Evolutionary conservation across 2,888 invertebrate species (phyloP), one percentile per base, ranked within the genome.

Genomic region (Melitaea athalia): DNA sequence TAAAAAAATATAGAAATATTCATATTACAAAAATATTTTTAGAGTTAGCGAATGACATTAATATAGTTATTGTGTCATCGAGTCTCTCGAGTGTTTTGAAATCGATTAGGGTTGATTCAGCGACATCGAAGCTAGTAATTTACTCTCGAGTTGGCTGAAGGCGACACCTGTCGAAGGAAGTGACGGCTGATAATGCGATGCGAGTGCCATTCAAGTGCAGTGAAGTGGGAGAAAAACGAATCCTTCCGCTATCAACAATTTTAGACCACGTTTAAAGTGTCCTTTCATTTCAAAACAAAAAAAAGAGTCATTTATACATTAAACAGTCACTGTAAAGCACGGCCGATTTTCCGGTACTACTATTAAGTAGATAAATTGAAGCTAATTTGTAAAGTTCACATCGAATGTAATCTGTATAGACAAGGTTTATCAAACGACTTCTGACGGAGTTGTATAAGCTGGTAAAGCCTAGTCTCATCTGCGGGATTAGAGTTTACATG

Each of bases 111-210:
- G 87, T 88, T 88, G 91, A 91, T 89, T 92, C 91, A 91, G 88
- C 88, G 89, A 87, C 85, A 89, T 88, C 85, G 85, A 84, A 87
- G 88, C 86, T 87, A 87, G 92, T 92, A 92, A 92, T 92, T 92
- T 91, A 90, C 91, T 91, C 87, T 90, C 88, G 87, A 91, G 90
- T 88, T 88, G 87, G 90, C 91, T 92, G 92, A 90, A 89, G 89
- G 89, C 90, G 92, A 92, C 91, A 92, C 92, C 92, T 92, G 92
- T 91, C 92, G 89, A 80, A 81, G 82, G 81, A 89, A 88, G 87
- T 91, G 91, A 91, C 88, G 89, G 87, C 86, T 88, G 89, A 91
- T 91, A 92, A 92, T 89, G 85, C 89, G 90, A 91, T 84, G 87
- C 87, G 87, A 83, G 83, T 85, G 85, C 87, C 82, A 89, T 91